Percentiles rank a stretch among this genome's conserved stretches.
These are phyloP conservation scores for Otus sunia DNA, from an alignment of 2,113 vertebrate genomes.

Conservation along the genomic window DNA sequence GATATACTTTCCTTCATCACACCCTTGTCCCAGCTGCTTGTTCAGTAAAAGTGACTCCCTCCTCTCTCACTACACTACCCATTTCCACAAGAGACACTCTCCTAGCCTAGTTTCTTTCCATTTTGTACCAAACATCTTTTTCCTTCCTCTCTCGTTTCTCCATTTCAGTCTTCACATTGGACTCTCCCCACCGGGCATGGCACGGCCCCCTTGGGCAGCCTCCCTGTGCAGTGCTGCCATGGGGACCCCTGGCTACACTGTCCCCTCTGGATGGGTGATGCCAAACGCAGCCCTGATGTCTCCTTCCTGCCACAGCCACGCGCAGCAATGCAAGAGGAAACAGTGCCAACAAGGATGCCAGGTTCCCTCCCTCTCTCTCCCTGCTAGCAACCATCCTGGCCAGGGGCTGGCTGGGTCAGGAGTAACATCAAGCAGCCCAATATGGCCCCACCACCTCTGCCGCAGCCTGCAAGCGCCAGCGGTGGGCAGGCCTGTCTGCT, in stretches of 20 bases:
- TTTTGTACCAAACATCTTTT: background rate
- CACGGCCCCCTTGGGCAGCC: accelerated
- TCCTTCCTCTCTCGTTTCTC: background rate
- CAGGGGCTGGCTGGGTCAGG: background rate
- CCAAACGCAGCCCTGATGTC: background rate
- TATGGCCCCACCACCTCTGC: background rate
- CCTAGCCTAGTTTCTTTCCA: background rate
- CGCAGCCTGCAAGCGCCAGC: accelerated
- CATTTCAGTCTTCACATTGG: background rate
- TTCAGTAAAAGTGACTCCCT: background rate
- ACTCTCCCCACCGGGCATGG: accelerated
- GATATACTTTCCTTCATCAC: constrained; percentile 19
- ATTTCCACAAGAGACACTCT: background rate
- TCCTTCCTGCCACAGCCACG: background rate
- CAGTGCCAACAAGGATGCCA: background rate
- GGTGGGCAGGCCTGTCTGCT: background rate
- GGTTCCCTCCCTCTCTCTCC: background rate
- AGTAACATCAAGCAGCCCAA: background rate
- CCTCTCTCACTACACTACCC: background rate
- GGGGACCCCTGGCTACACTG: accelerated
- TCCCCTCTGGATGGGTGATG: background rate
- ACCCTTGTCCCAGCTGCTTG: background rate
- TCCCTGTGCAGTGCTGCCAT: background rate
- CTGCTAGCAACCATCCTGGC: background rate
- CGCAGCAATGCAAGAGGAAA: background rate